A percentile compares a stretch with the other conserved stretches of the same genome.
Conservation (phyloP, 2,113 vertebrate species). For the Charina bottae region DNA sequence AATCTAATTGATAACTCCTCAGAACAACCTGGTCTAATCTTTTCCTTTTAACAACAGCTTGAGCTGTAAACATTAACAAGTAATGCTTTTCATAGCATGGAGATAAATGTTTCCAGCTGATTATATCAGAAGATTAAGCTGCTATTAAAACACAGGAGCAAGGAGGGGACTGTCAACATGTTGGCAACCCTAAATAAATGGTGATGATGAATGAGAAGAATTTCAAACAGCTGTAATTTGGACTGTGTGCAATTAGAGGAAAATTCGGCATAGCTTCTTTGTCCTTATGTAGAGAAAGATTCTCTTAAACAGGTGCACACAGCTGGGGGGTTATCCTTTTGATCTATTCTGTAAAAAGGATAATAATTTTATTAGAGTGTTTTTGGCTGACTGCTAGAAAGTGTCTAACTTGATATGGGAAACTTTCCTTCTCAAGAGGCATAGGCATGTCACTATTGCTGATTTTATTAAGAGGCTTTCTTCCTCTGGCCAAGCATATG, state of each 20-base stretch:
- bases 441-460: too few relatives aligned
- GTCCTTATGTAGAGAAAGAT: background rate
- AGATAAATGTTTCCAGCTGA: background rate
- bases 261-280: background rate
- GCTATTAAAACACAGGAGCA: background rate
- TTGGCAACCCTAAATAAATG: background rate
- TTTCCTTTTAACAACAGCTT: background rate
- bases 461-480: background rate
- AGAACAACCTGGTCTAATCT: background rate
- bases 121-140: background rate
- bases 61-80: background rate
- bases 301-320: background rate
- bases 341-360: background rate
- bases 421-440: background rate
- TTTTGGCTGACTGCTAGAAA: background rate
- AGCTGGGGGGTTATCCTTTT: background rate
- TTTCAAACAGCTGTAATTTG: constrained; percentile 1
- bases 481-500: background rate
- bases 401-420: background rate
- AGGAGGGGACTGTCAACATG: background rate
- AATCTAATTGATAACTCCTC: background rate
- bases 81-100: background rate
- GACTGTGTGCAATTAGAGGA: background rate
- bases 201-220: background rate
- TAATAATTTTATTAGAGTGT: background rate